These are phyloP conservation scores for Busseola fusca DNA, from an alignment of 2,888 invertebrate genomes.

Conservation along the genomic window DNA sequence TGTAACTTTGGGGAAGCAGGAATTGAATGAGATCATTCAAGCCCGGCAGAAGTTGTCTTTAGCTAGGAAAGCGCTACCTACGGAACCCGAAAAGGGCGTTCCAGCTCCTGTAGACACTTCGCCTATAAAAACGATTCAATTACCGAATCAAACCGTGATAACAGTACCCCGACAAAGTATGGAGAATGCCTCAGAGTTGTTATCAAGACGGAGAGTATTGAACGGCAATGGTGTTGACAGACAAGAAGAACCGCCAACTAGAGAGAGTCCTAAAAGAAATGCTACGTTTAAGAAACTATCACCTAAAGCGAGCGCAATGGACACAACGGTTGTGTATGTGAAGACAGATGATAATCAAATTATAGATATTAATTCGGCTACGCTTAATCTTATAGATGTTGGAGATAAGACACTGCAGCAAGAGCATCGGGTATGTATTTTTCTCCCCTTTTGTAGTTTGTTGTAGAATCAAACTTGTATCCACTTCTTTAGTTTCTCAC, in stretches of 20 bases:
- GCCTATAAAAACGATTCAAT: slow-evolving; percentile 80
- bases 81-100: slow-evolving; percentile 73
- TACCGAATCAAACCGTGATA: slow-evolving; percentile 82
- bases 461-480: not conserved
- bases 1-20: slow-evolving; percentile 83
- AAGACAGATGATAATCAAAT: slow-evolving; percentile 78
- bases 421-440: slow-evolving; percentile 69
- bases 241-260: slow-evolving; percentile 72
- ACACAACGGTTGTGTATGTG: slow-evolving; percentile 79
- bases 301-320: slow-evolving; percentile 76
- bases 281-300: slow-evolving; percentile 82
- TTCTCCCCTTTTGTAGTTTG: too few relatives aligned
- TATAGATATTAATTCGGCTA: slow-evolving; percentile 86
- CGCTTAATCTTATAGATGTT: slow-evolving; percentile 80
- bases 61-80: slow-evolving; percentile 81
- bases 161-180: slow-evolving; percentile 82
- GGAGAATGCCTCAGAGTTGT: slow-evolving; percentile 83
- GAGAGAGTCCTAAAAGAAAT: slow-evolving; percentile 80
- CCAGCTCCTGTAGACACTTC: slow-evolving; percentile 74
- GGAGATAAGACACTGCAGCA: slow-evolving; percentile 73
- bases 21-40: slow-evolving; percentile 85
- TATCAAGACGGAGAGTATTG: slow-evolving; percentile 79
- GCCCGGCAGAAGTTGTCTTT: slow-evolving; percentile 84
- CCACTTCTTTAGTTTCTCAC: not conserved
- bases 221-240: slow-evolving; percentile 73